Conservation (phyloP, 2,888 invertebrate genomes). For the Seladonia tumulorum region DNA sequence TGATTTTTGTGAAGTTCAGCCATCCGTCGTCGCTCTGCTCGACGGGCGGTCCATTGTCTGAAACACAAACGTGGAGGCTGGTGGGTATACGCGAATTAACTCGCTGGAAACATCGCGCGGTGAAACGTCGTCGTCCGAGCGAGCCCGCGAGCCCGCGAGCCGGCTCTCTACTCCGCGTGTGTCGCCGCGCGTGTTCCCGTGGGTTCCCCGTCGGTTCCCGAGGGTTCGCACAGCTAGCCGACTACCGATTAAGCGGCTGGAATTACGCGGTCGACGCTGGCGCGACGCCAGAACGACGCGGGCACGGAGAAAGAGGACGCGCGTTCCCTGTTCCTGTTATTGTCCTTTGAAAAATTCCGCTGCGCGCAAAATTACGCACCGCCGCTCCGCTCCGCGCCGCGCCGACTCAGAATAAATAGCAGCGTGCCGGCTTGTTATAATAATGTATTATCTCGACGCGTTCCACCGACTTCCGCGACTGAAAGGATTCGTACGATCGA, state of each 20-base stretch:
- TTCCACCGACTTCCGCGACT: neutral
- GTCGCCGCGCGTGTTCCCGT: neutral
- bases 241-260: conserved; percentile 49
- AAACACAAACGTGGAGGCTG: conserved; percentile 71
- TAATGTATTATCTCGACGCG: neutral
- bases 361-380: conserved; percentile 27
- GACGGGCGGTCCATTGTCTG: conserved; percentile 85
- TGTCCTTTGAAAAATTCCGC: conserved; percentile 40
- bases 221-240: conserved; percentile 23
- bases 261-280: conserved; percentile 51
- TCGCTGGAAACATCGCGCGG: conserved; percentile 55
- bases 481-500: neutral
- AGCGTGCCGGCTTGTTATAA: neutral
- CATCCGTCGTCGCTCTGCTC: conserved; percentile 91
- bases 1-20: conserved; percentile 93
- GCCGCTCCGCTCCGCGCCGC: neutral
- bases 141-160: conserved; percentile 26
- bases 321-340: neutral
- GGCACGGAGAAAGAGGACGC: neutral
- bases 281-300: conserved; percentile 36
- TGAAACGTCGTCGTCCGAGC: conserved; percentile 34
- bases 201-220: conserved; percentile 34
- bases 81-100: conserved; percentile 59
- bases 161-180: neutral
- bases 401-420: neutral